phyloP scores from a whole-genome alignment of 2,113 vertebrate genomes.

The Geococcyx californianus region DNA sequence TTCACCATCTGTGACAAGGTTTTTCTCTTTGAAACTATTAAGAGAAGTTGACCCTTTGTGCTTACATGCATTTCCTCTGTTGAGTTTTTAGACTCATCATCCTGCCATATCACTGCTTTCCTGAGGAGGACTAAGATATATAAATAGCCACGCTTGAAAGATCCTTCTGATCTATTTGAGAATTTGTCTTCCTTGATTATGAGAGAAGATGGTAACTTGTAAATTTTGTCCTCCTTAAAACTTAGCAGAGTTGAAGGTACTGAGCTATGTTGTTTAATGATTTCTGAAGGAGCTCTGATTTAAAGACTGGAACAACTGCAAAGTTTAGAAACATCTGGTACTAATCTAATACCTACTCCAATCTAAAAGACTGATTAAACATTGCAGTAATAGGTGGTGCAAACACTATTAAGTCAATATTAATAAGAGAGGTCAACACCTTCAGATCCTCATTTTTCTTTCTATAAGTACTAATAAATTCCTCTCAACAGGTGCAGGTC shows the following conservation, averaged over 20 bases:
- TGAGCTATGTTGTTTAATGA: neutral
- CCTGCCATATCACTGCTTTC: neutral
- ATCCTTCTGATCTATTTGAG: neutral
- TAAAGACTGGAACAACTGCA: neutral
- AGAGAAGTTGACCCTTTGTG: neutral
- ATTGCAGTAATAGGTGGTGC: conserved; percentile 58
- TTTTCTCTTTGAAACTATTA: conserved; percentile 48
- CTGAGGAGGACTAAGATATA: neutral
- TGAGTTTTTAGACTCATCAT: conserved; percentile 29
- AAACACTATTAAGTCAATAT: conserved; percentile 62
- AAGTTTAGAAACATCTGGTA: conserved; percentile 64
- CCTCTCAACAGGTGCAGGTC: conserved; percentile 42
- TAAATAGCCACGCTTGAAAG: conserved; percentile 34
- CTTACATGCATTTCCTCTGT: conserved; percentile 35
- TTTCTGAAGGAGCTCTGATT: neutral
- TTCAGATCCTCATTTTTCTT: conserved; percentile 43
- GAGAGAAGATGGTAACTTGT: neutral
- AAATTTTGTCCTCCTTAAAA: neutral
- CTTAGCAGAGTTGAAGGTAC: neutral
- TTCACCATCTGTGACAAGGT: conserved; percentile 23
- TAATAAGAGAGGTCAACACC: conserved; percentile 62
- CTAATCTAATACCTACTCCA: conserved; percentile 35
- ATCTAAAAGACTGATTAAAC: conserved; percentile 41
- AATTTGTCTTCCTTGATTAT: neutral
- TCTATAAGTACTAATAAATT: conserved; percentile 47